phyloP scores from a whole-genome alignment of 30 jellyfish, hydroid and myxozoan genomes.

The Turritopsis dohrnii region DNA sequence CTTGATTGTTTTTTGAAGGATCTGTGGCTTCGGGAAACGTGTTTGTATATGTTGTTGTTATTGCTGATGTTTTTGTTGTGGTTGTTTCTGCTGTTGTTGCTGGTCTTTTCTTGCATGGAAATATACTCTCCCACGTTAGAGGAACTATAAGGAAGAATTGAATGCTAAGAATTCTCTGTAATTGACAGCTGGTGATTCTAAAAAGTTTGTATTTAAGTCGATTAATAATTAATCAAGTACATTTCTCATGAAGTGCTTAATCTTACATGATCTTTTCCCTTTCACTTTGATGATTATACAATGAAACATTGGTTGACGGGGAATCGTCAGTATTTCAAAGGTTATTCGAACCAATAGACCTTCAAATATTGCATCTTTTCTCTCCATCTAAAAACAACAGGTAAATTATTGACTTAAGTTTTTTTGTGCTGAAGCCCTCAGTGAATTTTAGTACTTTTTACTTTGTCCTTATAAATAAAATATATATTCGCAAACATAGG shows the following conservation, averaged over 20 bases:
- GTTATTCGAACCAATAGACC: neutral
- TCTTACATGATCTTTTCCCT: neutral
- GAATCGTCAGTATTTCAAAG: neutral
- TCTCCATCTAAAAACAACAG: neutral
- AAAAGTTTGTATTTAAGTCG: neutral
- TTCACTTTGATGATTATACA: neutral
- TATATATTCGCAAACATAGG: no score
- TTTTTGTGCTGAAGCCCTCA: neutral
- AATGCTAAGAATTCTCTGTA: neutral
- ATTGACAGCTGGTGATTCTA: neutral
- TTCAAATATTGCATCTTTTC: neutral
- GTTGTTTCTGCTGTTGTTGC: neutral
- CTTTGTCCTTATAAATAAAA: neutral
- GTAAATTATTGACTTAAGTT: neutral
- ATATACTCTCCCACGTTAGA: neutral
- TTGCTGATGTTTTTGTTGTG: neutral
- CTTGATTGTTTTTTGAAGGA: neutral
- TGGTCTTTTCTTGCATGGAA: neutral
- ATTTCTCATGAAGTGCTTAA: neutral
- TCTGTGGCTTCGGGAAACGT: neutral
- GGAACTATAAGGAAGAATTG: neutral
- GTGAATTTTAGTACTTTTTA: neutral
- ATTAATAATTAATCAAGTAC: neutral
- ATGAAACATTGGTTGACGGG: neutral
- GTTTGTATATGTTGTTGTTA: neutral